phyloP scores from a whole-genome alignment of 2,888 invertebrate species.

The Drosophila nigritarsus region DNA sequence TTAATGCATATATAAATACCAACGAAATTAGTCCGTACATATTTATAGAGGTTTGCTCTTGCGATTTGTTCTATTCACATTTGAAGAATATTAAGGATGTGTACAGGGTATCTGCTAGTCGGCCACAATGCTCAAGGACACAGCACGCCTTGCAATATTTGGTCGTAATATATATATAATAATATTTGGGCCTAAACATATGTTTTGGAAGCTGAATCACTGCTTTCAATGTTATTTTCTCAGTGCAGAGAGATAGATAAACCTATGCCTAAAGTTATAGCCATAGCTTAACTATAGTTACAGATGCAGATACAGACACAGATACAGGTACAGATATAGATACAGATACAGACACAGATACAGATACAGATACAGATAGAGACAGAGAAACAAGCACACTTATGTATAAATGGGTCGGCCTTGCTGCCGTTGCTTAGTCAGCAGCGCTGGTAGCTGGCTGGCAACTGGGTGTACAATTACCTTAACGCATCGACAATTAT shows the following conservation, averaged over 20 bases:
- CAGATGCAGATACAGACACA: background rate
- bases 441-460: conserved; percentile 21
- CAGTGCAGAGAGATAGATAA: background rate
- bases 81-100: background rate
- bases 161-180: background rate
- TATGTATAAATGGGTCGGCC: conserved; percentile 60
- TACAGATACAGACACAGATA: conserved; percentile 27
- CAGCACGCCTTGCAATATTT: background rate
- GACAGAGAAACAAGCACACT: conserved; percentile 11
- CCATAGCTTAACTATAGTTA: background rate
- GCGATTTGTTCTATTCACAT: background rate
- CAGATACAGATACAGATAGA: background rate
- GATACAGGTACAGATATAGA: background rate
- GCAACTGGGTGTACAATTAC: conserved; percentile 83
- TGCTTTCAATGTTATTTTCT: background rate
- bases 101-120: background rate
- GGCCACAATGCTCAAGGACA: background rate
- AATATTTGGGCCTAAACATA: background rate
- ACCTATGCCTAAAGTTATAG: background rate
- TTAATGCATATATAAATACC: background rate
- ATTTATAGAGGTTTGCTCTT: background rate
- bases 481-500: conserved; percentile 85
- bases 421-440: conserved; percentile 50
- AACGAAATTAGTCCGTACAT: background rate
- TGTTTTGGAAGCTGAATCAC: background rate